A percentile compares a stretch with the other conserved stretches of the same genome.
phyloP scores from a whole-genome alignment of 2,113 vertebrate species.

The Blennius ocellaris region DNA sequence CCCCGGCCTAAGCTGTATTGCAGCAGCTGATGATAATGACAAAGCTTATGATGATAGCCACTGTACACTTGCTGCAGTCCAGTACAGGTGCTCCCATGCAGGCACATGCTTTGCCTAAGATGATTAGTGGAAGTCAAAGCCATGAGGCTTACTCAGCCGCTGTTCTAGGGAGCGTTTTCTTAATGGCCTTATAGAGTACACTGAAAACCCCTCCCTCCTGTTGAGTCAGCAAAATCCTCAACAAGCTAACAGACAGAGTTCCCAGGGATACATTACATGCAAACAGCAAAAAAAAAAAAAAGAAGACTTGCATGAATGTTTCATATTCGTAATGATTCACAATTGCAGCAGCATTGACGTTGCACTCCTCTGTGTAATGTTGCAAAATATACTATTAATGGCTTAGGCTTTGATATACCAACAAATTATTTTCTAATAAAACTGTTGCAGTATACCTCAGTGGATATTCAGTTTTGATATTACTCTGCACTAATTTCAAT shows the following conservation, averaged over 20 bases:
- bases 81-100: conserved; percentile 65
- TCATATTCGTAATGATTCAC: too few species aligned
- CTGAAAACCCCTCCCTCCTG: conserved; percentile 25
- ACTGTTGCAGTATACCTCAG: too few species aligned
- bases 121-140: conserved; percentile 83
- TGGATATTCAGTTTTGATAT: too few species aligned
- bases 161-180: conserved; percentile 66
- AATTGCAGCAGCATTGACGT: too few species aligned
- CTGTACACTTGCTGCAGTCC: conserved; percentile 8
- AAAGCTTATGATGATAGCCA: conserved; percentile 38
- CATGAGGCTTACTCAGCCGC: conserved; percentile 69
- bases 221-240: conserved; percentile 73
- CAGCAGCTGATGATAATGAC: conserved; percentile 5
- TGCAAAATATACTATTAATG: too few species aligned
- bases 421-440: too few species aligned
- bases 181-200: conserved; percentile 70
- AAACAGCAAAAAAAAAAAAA: not conserved
- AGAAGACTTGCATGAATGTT: too few species aligned
- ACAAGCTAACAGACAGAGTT: conserved; percentile 4
- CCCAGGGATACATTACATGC: conserved; percentile 14
- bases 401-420: too few species aligned
- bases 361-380: too few species aligned
- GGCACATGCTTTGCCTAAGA: conserved; percentile 82
- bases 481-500: too few species aligned
- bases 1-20: not conserved